A percentile compares a stretch with the other conserved stretches of the same genome.
Evolutionary conservation across 2,797 vertebrate species (phyloP).

Genomic region (Sebastes vulpes): DNA sequence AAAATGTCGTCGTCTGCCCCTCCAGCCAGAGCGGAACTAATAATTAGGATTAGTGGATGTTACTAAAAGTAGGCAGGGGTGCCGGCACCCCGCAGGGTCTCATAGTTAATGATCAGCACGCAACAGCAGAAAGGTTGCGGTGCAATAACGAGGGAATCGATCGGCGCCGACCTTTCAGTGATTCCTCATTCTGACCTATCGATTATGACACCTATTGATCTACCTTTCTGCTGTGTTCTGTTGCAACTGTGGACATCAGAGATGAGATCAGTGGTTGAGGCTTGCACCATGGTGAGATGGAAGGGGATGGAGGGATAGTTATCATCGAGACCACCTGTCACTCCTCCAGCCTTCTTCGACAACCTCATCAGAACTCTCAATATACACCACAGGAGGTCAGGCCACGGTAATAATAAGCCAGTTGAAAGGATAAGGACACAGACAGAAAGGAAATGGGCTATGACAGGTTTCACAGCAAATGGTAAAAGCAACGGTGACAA

Average conservation of each 20-base stretch:
- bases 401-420: constrained; percentile 54
- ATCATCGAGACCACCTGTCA: constrained; percentile 73
- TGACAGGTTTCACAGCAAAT: constrained; percentile 31
- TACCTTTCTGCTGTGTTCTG: constrained; percentile 66
- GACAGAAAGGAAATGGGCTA: constrained; percentile 23
- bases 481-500: constrained; percentile 17
- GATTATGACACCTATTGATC: constrained; percentile 72
- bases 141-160: constrained; percentile 66
- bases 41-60: constrained; percentile 79
- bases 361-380: constrained; percentile 62
- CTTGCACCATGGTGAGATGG: constrained; percentile 34
- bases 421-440: constrained; percentile 51
- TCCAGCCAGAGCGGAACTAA: constrained; percentile 67
- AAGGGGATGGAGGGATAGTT: constrained; percentile 54
- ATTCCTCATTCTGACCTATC: constrained; percentile 79
- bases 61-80: constrained; percentile 57
- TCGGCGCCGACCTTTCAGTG: constrained; percentile 51
- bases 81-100: constrained; percentile 44
- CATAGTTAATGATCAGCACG: constrained; percentile 59
- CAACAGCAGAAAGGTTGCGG: constrained; percentile 52
- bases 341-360: constrained; percentile 46
- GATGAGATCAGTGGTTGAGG: constrained; percentile 50
- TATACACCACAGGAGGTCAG: constrained; percentile 63
- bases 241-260: constrained; percentile 37
- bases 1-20: constrained; percentile 59